These are phyloP conservation scores for Drosophila watanabei DNA, from an alignment of 1,140 invertebrate genomes.

Conservation along the genomic window DNA sequence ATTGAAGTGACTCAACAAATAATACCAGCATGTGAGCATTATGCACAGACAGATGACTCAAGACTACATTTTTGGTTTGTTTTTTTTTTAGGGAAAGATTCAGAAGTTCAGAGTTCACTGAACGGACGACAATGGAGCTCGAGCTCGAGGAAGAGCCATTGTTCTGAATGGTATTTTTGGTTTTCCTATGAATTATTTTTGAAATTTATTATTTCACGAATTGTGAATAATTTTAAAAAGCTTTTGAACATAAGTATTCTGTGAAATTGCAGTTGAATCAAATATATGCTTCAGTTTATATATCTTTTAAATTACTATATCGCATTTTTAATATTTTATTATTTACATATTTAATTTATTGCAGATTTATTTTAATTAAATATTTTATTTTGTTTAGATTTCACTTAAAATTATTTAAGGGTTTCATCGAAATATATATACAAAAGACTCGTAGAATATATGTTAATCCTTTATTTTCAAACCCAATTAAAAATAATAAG, in stretches of 20 bases:
- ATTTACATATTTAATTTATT: neutral
- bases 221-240: constrained; percentile 2
- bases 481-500: neutral
- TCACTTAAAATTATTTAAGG: neutral
- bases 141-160: neutral
- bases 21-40: constrained; percentile 27
- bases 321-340: neutral
- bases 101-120: constrained; percentile 34
- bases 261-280: neutral
- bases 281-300: neutral
- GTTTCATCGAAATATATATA: too few species aligned
- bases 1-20: constrained; percentile 45
- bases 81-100: neutral
- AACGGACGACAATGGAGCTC: constrained; percentile 1
- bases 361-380: neutral
- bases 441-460: too few species aligned
- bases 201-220: neutral
- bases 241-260: neutral
- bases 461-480: too few species aligned
- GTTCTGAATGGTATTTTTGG: neutral
- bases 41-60: constrained; percentile 31
- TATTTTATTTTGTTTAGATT: neutral
- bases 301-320: neutral
- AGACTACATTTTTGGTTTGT: neutral
- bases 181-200: neutral